phyloP scores from a whole-genome alignment of 1,140 invertebrate species.

The Andricus grossulariae region DNA sequence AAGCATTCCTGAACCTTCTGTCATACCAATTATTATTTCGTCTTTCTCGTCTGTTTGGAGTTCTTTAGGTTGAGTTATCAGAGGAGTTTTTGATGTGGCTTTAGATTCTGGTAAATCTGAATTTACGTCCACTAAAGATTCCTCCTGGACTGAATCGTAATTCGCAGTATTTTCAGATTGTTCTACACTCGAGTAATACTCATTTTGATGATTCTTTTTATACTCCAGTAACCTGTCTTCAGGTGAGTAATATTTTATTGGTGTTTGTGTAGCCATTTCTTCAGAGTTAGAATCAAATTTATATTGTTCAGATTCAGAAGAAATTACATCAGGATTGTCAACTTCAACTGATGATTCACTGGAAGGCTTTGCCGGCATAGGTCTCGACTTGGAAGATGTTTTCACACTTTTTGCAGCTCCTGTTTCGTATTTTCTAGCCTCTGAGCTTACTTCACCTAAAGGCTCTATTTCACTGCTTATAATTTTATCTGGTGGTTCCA shows the following conservation, averaged over 20 bases:
- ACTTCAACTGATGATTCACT: conserved; percentile 6
- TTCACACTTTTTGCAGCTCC: not conserved
- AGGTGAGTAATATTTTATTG: conserved; percentile 59
- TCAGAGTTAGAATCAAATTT: conserved; percentile 34
- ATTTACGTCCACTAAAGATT: not conserved
- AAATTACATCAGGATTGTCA: conserved; percentile 30
- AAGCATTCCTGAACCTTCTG: no score
- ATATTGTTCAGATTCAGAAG: not conserved
- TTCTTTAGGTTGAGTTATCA: not conserved
- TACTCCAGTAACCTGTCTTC: conserved; percentile 53
- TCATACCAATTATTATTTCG: no score
- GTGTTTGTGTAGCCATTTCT: conserved; percentile 43
- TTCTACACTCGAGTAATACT: conserved; percentile 9
- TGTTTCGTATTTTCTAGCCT: conserved; percentile 6
- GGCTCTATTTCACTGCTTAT: no score
- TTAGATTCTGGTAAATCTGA: not conserved
- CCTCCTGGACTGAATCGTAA: no score
- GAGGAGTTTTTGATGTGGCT: not conserved
- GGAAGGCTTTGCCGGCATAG: not conserved
- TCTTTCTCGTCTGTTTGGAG: no score
- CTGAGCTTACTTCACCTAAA: not conserved
- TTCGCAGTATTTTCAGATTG: conserved; percentile 2
- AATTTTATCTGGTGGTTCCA: no score
- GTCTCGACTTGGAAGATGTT: not conserved
- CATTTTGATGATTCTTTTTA: conserved; percentile 49